These are phyloP conservation scores for Oreamnos americanus DNA, from an alignment of 2,113 vertebrate genomes.

Conservation along the genomic window DNA sequence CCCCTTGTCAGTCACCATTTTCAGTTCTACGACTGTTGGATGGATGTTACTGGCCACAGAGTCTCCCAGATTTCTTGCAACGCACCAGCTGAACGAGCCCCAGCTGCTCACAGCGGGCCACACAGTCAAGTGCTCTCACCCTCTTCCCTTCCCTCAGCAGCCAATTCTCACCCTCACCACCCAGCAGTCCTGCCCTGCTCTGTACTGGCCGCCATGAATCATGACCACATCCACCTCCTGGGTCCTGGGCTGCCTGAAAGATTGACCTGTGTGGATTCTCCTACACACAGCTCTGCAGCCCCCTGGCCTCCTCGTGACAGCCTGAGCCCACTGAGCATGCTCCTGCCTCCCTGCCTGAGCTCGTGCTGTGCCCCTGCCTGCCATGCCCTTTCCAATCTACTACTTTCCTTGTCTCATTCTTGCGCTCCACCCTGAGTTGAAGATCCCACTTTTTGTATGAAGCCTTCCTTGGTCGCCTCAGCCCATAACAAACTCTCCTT, in stretches of 20 bases:
- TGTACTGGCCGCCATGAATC: accelerated
- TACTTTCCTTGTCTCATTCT: neutral
- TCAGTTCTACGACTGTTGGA: neutral
- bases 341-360: neutral
- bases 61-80: neutral
- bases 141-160: neutral
- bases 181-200: neutral
- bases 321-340: accelerated
- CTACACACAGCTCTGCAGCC: neutral
- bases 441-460: neutral
- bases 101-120: neutral
- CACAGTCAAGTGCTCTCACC: neutral
- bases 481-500: neutral
- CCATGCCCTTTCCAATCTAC: neutral
- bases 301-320: neutral
- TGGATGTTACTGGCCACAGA: neutral
- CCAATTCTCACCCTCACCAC: neutral
- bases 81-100: neutral
- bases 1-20: neutral
- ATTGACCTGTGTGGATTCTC: neutral
- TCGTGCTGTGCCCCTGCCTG: neutral
- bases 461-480: neutral
- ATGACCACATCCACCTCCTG: neutral
- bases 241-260: neutral
- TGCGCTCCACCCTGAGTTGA: neutral